phyloP scores from a whole-genome alignment of 1,140 invertebrate genomes.

The Drosophila ercepeae region DNA sequence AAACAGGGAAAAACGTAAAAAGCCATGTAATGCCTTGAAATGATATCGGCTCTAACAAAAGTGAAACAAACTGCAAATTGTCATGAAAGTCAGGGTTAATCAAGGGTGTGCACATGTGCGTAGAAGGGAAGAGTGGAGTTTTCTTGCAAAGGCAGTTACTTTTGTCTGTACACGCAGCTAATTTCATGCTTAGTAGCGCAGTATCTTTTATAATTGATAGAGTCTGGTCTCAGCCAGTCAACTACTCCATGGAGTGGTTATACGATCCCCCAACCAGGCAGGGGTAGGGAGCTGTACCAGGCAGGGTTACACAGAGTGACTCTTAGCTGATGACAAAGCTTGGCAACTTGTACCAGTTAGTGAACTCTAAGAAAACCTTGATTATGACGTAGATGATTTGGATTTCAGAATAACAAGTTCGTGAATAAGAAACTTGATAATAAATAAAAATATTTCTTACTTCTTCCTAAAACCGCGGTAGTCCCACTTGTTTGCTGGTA shows the following conservation, averaged over 20 bases:
- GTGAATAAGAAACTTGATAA: background rate
- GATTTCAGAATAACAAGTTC: background rate
- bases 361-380: too few relatives aligned
- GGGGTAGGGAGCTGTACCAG: background rate
- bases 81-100: conserved; percentile 58
- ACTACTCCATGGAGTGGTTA: conserved; percentile 20
- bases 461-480: too few relatives aligned
- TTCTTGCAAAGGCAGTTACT: conserved; percentile 1
- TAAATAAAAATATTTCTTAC: background rate
- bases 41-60: conserved; percentile 45
- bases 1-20: conserved; percentile 26
- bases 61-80: conserved; percentile 26
- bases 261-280: conserved; percentile 9
- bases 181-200: conserved; percentile 74
- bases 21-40: conserved; percentile 33
- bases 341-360: conserved; percentile 2
- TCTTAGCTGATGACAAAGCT: conserved; percentile 4
- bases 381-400: background rate
- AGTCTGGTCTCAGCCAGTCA: conserved; percentile 4
- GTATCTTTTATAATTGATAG: conserved; percentile 71
- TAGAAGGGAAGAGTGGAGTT: background rate
- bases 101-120: conserved; percentile 13
- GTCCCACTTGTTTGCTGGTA: background rate
- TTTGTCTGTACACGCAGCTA: conserved; percentile 63
- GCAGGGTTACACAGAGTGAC: background rate